Conservation (phyloP, 2,797 vertebrate genomes). For the Melanotaenia boesemani region DNA sequence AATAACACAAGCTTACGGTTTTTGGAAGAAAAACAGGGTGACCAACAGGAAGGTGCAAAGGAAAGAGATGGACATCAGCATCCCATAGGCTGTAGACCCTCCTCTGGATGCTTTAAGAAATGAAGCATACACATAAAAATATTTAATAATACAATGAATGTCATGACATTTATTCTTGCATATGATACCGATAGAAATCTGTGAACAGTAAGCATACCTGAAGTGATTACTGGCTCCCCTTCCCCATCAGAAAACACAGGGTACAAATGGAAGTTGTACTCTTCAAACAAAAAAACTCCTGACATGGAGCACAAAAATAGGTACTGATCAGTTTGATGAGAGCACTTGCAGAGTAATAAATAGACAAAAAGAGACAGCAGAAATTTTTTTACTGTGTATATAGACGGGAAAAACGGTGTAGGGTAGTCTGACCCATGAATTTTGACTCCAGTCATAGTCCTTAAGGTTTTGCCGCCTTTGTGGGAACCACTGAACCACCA, state of each 20-base stretch:
- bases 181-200: neutral
- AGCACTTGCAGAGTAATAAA: neutral
- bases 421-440: conserved; percentile 87
- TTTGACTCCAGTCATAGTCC: conserved; percentile 44
- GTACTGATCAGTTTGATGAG: neutral
- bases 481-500: conserved; percentile 89
- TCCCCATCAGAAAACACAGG: conserved; percentile 91
- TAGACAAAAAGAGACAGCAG: neutral
- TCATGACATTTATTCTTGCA: neutral
- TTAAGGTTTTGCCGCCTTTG: conserved; percentile 61
- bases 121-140: conserved; percentile 13
- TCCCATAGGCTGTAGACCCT: conserved; percentile 83
- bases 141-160: neutral
- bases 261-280: conserved; percentile 88
- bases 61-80: conserved; percentile 88
- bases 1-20: conserved; percentile 81
- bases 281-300: conserved; percentile 90
- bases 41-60: conserved; percentile 87
- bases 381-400: conserved; percentile 65
- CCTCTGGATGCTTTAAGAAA: conserved; percentile 79
- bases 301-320: conserved; percentile 22
- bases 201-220: conserved; percentile 78
- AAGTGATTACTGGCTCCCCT: conserved; percentile 83
- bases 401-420: conserved; percentile 64
- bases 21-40: conserved; percentile 88